Evolutionary conservation across 2,888 invertebrate species (phyloP).

Genomic region (Tipula unca): DNA sequence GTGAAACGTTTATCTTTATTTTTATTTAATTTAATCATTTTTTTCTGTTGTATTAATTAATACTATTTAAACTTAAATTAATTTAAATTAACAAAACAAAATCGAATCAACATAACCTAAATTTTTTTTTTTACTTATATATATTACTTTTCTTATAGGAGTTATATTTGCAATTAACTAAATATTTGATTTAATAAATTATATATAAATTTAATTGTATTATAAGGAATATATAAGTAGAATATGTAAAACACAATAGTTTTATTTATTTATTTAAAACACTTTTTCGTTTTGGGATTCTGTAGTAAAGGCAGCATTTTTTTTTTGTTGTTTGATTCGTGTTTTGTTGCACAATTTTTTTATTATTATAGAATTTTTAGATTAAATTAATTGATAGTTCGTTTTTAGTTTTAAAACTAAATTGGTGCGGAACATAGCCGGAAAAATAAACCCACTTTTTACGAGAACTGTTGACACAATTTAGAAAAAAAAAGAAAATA

Average conservation of each 20-base stretch:
- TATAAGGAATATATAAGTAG: background rate
- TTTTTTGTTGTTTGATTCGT: background rate
- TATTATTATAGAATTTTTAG: background rate
- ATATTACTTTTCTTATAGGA: background rate
- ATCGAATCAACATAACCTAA: constrained; percentile 15
- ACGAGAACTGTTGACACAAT: background rate
- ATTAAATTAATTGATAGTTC: background rate
- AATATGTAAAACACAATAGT: background rate
- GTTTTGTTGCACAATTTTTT: background rate
- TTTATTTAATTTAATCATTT: background rate
- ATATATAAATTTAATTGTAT: background rate
- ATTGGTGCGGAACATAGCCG: background rate
- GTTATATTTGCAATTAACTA: background rate
- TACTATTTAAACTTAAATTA: constrained; percentile 8
- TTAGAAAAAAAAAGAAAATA: background rate
- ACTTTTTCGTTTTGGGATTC: background rate
- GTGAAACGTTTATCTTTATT: background rate
- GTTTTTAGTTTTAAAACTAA: background rate
- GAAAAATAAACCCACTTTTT: background rate
- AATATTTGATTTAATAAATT: background rate
- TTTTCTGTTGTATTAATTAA: background rate
- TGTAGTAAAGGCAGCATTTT: background rate
- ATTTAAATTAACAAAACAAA: constrained; percentile 16
- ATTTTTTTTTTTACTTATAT: background rate
- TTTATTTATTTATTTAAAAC: background rate